phyloP scores from a whole-genome alignment of 92 coral and sea anemone species.

The Parazoanthus darwini region DNA sequence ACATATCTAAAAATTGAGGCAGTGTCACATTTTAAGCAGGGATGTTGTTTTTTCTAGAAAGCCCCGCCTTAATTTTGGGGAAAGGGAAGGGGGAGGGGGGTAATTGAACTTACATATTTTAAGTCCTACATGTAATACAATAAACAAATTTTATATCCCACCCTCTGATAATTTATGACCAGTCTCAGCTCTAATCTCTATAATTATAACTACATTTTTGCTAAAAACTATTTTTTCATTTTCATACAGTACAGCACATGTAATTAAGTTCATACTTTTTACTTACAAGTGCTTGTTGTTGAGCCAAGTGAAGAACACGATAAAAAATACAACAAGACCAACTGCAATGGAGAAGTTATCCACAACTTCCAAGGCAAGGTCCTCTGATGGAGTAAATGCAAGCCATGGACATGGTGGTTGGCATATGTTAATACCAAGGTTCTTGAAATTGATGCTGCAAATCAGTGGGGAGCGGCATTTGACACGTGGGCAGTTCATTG shows the following conservation, averaged over 20 bases:
- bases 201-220: neutral
- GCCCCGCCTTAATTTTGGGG: too few relatives aligned
- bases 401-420: conserved; percentile 60
- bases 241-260: too few relatives aligned
- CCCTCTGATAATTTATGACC: too few relatives aligned
- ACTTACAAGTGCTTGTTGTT: conserved; percentile 83
- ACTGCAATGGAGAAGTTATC: conserved; percentile 71
- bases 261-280: neutral
- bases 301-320: conserved; percentile 79
- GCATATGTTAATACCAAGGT: conserved; percentile 26
- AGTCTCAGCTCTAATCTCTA: too few relatives aligned
- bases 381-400: conserved; percentile 48
- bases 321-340: conserved; percentile 63
- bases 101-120: too few relatives aligned
- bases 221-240: neutral
- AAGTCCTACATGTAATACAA: too few relatives aligned
- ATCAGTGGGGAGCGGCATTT: conserved; percentile 6
- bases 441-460: neutral
- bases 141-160: too few relatives aligned
- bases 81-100: too few relatives aligned
- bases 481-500: neutral
- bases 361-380: conserved; percentile 48
- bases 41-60: too few relatives aligned
- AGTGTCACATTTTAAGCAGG: too few relatives aligned
- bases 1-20: too few relatives aligned